These are phyloP conservation scores for Enteromius unitaeniatus DNA, from an alignment of 2,797 vertebrate species.

Conservation along the genomic window DNA sequence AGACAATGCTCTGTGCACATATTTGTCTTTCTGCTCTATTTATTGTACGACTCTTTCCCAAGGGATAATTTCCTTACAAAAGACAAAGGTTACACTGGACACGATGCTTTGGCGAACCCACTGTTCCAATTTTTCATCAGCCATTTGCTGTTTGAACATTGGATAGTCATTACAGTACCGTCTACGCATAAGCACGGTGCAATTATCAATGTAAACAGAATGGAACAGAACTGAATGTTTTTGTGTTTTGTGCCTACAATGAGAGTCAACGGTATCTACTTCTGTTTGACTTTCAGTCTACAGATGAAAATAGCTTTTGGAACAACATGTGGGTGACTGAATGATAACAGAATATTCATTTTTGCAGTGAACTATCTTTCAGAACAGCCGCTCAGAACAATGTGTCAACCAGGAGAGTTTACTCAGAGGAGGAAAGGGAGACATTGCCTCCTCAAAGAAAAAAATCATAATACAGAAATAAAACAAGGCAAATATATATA, in stretches of 20 bases:
- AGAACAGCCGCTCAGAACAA: neutral
- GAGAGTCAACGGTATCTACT: neutral
- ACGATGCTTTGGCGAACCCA: neutral
- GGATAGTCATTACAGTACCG: constrained; percentile 31
- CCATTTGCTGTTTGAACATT: constrained; percentile 16
- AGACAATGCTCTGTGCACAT: constrained; percentile 19
- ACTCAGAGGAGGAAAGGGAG: neutral
- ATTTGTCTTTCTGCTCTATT: constrained; percentile 27
- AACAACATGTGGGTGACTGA: neutral
- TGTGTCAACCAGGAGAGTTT: neutral
- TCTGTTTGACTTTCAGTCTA: neutral
- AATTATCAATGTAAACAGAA: constrained; percentile 55
- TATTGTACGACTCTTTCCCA: constrained; percentile 1
- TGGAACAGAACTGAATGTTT: constrained; percentile 11
- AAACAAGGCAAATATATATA: no score
- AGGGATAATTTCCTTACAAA: neutral
- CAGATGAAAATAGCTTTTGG: neutral
- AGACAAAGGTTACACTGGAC: constrained; percentile 19
- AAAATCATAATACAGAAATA: no score
- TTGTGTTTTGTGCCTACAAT: neutral
- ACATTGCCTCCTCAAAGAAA: no score
- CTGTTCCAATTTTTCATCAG: constrained; percentile 11
- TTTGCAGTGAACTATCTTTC: neutral
- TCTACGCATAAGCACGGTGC: constrained; percentile 40
- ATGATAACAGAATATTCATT: neutral